Evolutionary conservation across 2,888 invertebrate genomes (phyloP).

Genomic region (Sinohyriopsis cumingii): DNA sequence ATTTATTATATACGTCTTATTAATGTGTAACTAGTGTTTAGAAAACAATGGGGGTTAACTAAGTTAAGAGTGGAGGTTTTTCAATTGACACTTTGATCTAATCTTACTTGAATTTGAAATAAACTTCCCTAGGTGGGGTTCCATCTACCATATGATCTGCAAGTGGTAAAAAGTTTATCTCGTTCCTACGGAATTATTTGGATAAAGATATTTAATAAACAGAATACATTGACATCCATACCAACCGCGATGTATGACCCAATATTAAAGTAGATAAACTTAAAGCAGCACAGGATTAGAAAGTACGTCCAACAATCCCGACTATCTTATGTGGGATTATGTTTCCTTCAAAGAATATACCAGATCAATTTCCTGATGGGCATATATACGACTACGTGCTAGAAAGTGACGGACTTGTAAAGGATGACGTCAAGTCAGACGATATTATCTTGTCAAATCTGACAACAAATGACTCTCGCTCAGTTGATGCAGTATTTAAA

Average conservation of each 20-base stretch:
- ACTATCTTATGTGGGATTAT: neutral
- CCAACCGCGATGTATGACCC: neutral
- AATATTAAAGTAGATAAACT: neutral
- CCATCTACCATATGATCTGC: too few relatives aligned
- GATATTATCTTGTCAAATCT: conserved; percentile 2
- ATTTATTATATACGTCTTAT: too few relatives aligned
- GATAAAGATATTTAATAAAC: neutral
- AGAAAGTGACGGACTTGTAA: conserved; percentile 8
- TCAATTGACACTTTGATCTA: too few relatives aligned
- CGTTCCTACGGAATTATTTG: too few relatives aligned
- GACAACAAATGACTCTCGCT: conserved; percentile 11
- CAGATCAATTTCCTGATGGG: neutral
- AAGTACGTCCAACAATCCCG: neutral
- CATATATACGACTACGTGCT: conserved; percentile 12
- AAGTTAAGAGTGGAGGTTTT: too few relatives aligned
- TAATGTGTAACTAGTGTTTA: too few relatives aligned
- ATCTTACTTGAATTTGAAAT: too few relatives aligned
- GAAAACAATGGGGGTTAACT: too few relatives aligned
- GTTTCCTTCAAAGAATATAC: neutral
- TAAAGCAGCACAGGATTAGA: neutral
- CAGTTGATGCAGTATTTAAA: conserved; percentile 11
- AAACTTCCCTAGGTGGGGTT: too few relatives aligned
- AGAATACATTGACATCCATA: neutral
- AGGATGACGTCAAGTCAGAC: neutral
- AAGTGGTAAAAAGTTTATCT: too few relatives aligned